Percentiles rank a stretch among this genome's conserved stretches.
phyloP scores from a whole-genome alignment of 1,140 invertebrate genomes.

The Oedothorax gibbosus region DNA sequence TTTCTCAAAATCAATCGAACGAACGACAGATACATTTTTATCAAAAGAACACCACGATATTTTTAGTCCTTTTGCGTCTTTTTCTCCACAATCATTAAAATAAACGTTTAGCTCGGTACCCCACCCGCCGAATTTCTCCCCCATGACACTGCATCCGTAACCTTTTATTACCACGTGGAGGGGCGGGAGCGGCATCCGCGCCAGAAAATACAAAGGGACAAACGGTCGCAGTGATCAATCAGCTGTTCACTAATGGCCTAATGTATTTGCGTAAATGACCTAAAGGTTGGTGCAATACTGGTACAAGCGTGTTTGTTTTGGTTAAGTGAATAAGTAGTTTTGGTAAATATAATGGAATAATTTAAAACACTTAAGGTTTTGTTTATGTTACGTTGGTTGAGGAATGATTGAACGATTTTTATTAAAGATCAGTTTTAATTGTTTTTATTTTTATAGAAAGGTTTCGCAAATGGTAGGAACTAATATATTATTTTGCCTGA shows the following conservation, averaged over 20 bases:
- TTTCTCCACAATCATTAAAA: slow-evolving; percentile 32
- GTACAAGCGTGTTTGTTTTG: not conserved
- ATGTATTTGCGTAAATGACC: slow-evolving; percentile 26
- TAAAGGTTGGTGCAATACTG: not conserved
- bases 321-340: not conserved
- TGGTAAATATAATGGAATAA: too few species aligned
- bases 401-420: too few species aligned
- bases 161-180: slow-evolving; percentile 21
- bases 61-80: not conserved
- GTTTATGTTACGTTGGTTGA: too few species aligned
- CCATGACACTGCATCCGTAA: not conserved
- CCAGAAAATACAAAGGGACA: slow-evolving; percentile 30
- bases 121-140: not conserved
- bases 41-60: not conserved
- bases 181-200: not conserved
- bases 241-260: slow-evolving; percentile 20
- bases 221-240: slow-evolving; percentile 31
- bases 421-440: too few species aligned
- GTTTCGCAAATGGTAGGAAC: too few species aligned
- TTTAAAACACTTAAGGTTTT: too few species aligned
- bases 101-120: not conserved
- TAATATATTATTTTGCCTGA: too few species aligned
- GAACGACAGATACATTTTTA: too few species aligned
- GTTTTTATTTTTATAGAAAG: too few species aligned
- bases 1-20: too few species aligned